These are phyloP conservation scores for Alauda arvensis DNA, from an alignment of 2,797 vertebrate genomes.

Conservation along the genomic window DNA sequence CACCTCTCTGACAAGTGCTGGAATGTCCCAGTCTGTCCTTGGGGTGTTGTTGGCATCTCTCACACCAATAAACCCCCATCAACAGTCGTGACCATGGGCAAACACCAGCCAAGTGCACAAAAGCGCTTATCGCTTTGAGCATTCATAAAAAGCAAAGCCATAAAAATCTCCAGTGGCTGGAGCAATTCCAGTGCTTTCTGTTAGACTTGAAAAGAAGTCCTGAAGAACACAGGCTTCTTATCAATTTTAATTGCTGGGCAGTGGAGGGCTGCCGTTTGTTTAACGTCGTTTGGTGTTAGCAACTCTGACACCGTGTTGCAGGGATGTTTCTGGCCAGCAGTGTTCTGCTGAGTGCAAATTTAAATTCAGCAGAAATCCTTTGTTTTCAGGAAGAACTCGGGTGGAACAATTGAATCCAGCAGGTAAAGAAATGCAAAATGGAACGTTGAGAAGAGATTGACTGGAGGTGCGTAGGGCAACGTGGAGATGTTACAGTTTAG, in stretches of 20 bases:
- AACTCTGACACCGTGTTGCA: not conserved
- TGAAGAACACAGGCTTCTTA: slow-evolving; percentile 49
- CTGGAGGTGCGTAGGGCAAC: not conserved
- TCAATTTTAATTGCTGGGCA: slow-evolving; percentile 53
- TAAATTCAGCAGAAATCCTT: not conserved
- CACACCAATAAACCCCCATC: slow-evolving; percentile 33
- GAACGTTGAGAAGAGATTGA: not conserved
- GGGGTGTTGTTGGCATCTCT: slow-evolving; percentile 59
- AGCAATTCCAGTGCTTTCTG: slow-evolving; percentile 38
- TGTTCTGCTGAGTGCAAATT: not conserved
- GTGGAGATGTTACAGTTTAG: not conserved
- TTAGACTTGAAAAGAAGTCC: slow-evolving; percentile 54
- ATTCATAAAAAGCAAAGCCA: slow-evolving; percentile 65
- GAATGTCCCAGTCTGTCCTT: slow-evolving; percentile 70
- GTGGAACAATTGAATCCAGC: not conserved
- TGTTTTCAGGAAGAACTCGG: not conserved
- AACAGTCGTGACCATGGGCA: slow-evolving; percentile 35
- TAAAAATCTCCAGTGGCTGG: slow-evolving; percentile 58
- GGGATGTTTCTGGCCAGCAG: not conserved
- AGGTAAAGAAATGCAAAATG: not conserved
- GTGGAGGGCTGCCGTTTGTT: slow-evolving; percentile 27
- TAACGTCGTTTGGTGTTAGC: slow-evolving; percentile 3
- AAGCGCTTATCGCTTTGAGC: slow-evolving; percentile 50
- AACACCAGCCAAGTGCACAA: slow-evolving; percentile 55
- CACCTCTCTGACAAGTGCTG: slow-evolving; percentile 60